A percentile compares a stretch with the other conserved stretches of the same genome.
Evolutionary conservation across 2,888 invertebrate genomes (phyloP).

Genomic region (Drosophila sordidula): DNA sequence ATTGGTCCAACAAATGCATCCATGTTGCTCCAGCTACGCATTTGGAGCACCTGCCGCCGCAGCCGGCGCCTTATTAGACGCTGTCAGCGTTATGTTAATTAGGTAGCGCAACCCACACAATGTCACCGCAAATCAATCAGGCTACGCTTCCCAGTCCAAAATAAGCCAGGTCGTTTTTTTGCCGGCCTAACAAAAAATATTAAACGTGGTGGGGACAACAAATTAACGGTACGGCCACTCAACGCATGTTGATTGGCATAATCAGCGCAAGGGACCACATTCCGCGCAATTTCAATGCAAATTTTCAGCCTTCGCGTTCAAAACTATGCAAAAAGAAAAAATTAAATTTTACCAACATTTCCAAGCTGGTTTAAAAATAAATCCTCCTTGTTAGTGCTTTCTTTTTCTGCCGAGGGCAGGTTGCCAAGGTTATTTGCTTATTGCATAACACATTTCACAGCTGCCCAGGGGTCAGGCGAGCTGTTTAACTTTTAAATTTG

Average conservation of each 20-base stretch:
- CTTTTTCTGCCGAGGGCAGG: no score
- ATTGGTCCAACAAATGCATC: conserved; percentile 29
- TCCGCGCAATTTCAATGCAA: conserved; percentile 67
- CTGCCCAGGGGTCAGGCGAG: conserved; percentile 11
- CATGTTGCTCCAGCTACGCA: conserved; percentile 34
- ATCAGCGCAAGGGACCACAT: conserved; percentile 50
- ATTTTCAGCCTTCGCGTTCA: conserved; percentile 43
- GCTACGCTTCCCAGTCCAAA: neutral
- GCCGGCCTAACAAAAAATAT: conserved; percentile 1
- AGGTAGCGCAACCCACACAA: conserved; percentile 42
- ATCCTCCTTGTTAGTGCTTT: no score
- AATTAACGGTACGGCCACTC: conserved; percentile 44
- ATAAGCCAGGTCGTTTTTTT: neutral
- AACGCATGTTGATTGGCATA: conserved; percentile 64
- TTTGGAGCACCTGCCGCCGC: conserved; percentile 58
- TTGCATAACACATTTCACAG: conserved; percentile 17
- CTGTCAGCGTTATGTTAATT: conserved; percentile 71
- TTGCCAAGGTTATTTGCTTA: neutral
- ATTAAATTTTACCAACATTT: no score
- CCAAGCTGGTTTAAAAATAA: neutral
- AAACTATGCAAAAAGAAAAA: conserved; percentile 34
- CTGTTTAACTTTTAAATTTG: no score
- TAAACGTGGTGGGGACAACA: conserved; percentile 22
- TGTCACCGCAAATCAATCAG: conserved; percentile 71
- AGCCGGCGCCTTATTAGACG: conserved; percentile 62